These are phyloP conservation scores for Sphecodes monilicornis DNA, from an alignment of 2,888 invertebrate species.

Conservation along the genomic window DNA sequence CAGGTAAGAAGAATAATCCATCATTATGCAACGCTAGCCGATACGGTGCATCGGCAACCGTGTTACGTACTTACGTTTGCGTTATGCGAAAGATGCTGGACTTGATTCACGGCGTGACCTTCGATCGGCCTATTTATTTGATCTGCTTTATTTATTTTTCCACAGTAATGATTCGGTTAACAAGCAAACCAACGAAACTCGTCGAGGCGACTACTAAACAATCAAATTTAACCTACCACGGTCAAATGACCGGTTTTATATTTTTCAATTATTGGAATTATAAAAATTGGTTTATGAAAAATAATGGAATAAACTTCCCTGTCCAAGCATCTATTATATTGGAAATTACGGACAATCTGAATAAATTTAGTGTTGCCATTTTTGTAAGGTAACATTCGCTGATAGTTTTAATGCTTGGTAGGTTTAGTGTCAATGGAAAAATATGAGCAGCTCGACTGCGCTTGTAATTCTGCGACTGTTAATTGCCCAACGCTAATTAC, in stretches of 20 bases:
- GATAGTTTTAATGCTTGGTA: too few relatives aligned
- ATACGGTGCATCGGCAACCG: background rate
- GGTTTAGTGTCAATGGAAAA: too few relatives aligned
- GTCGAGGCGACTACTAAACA: conserved; percentile 1
- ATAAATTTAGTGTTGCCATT: too few relatives aligned
- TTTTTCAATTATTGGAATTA: too few relatives aligned
- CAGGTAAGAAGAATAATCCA: conserved; percentile 16
- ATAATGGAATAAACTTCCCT: too few relatives aligned
- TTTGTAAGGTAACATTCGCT: too few relatives aligned
- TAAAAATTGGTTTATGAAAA: too few relatives aligned
- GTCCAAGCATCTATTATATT: too few relatives aligned
- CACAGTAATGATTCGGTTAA: conserved; percentile 19
- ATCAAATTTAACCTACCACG: conserved; percentile 1
- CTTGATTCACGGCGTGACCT: background rate
- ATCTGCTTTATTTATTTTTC: background rate
- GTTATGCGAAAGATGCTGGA: background rate
- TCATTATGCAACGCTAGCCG: conserved; percentile 9
- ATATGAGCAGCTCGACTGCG: background rate
- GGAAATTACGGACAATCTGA: too few relatives aligned
- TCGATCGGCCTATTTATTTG: background rate
- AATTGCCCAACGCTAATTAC: conserved; percentile 32
- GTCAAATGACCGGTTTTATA: too few relatives aligned
- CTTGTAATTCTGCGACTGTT: conserved; percentile 17
- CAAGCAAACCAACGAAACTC: background rate
- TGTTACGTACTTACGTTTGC: background rate